Percentiles rank a stretch among this genome's conserved stretches.
Evolutionary conservation across 2,888 invertebrate genomes (phyloP).

Genomic region (Heliconius aoede): DNA sequence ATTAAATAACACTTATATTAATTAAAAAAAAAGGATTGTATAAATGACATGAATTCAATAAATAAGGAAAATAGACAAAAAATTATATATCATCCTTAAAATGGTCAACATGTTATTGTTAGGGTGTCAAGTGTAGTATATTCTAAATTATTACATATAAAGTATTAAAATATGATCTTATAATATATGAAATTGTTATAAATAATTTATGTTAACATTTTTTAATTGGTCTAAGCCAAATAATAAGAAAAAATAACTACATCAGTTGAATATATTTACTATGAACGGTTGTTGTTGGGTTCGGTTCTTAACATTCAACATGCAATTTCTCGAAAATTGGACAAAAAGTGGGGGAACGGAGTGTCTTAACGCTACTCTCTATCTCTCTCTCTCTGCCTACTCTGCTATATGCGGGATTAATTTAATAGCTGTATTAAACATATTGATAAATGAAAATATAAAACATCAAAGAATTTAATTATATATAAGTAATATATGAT

Average conservation of each 20-base stretch:
- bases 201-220: background rate
- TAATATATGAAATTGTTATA: slow-evolving; percentile 4
- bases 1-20: background rate
- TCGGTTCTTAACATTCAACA: background rate
- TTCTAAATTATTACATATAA: slow-evolving; percentile 10
- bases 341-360: background rate
- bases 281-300: too few species aligned
- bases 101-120: too few species aligned
- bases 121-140: background rate
- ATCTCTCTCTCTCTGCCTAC: background rate
- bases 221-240: background rate
- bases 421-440: background rate
- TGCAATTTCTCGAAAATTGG: background rate
- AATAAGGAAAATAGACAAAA: background rate
- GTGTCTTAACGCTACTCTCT: background rate
- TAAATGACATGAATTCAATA: background rate
- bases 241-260: background rate
- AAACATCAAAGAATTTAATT: slow-evolving; percentile 3
- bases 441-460: background rate
- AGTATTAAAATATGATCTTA: slow-evolving; percentile 4
- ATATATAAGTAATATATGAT: slow-evolving; percentile 1
- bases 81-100: too few species aligned
- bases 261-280: too few species aligned
- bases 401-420: too few species aligned
- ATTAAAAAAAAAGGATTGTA: background rate